Base-by-base conservation (phyloP, 2,113 vertebrate species). In the Mionectes macconnelli region DNA sequence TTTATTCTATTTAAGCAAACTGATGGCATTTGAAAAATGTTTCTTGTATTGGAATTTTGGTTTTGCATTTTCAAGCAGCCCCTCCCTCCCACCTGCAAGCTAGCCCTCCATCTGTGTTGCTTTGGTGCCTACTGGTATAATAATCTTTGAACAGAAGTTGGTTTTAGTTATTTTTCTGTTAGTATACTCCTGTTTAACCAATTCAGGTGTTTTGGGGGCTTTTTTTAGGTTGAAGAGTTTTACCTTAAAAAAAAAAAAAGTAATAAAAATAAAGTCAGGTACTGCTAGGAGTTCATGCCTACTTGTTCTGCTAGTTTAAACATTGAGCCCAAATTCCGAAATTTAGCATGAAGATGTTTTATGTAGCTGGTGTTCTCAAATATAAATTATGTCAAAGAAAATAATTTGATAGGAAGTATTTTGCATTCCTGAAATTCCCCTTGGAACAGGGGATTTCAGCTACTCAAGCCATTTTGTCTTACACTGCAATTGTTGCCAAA, bases 371-470 rank as follows among this genome's bases (percentile, higher is more conserved):
- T 66, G 5, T 90, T 87, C 57, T 84, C 31, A 45, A 22, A 37
- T 21, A 12, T 52, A 89, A 60, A 15, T 63, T 6, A 11, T 42
- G 23, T 63, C 31, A 63, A 66, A 84, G 53, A 52, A 80, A 74
- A 33, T 49, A 95, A 56, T 82, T 84, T 25, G n/a, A 10, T 18
- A 76, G 50, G 56, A 33, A 69, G 4, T 72, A 63, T 74, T 85
- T 90, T 83, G 20, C 59, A 63, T 94, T 90, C 82, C 75, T 90
- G 72, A 88, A 93, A 77, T 91, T 80, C 67, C 35, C 28, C 23
- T 88, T 37, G 23, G 30, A 70, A 62, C 50, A n/a, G 23, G 14
- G 11, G 14, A 53, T 89, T 91, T 96, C 79, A 59, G 42, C 50
- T 93, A 39, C 50, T 79, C 55, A 45, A 52, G 9, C 35, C 42